These are phyloP conservation scores for Pentalonia nigronervosa DNA, from an alignment of 1,140 invertebrate species.

Conservation along the genomic window DNA sequence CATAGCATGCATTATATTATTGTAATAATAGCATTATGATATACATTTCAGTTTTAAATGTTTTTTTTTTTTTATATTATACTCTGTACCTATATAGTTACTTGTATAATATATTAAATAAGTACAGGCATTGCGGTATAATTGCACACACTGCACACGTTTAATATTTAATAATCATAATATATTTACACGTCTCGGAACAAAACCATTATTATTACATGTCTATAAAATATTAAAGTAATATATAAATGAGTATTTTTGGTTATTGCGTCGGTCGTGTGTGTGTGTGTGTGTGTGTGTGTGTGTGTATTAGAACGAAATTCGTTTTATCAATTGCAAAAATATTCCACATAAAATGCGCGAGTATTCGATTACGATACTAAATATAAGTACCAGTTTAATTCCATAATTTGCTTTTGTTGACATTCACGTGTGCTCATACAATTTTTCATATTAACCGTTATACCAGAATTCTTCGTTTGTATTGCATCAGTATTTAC, in stretches of 20 bases:
- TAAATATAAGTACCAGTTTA: not conserved
- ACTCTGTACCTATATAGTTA: not conserved
- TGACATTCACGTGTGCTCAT: not conserved
- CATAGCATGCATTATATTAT: not conserved
- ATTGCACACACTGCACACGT: not conserved
- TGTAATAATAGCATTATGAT: not conserved
- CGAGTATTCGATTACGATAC: not conserved
- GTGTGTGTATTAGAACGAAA: not conserved
- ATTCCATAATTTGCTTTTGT: not conserved
- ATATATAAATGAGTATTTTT: not conserved
- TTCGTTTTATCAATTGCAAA: not conserved
- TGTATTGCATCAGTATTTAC: not conserved
- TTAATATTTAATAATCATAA: not conserved
- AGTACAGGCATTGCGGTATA: not conserved
- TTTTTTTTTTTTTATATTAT: not conserved
- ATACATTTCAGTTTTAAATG: not conserved
- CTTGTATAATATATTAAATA: not conserved
- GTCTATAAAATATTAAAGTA: not conserved
- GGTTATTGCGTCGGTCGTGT: not conserved
- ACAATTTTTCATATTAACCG: not conserved
- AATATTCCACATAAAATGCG: not conserved
- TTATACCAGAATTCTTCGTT: not conserved
- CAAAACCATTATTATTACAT: not conserved
- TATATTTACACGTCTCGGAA: not conserved
- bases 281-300: too few relatives aligned